These are phyloP conservation scores for Drosophila littoralis DNA, from an alignment of 1,140 invertebrate species.

Conservation along the genomic window DNA sequence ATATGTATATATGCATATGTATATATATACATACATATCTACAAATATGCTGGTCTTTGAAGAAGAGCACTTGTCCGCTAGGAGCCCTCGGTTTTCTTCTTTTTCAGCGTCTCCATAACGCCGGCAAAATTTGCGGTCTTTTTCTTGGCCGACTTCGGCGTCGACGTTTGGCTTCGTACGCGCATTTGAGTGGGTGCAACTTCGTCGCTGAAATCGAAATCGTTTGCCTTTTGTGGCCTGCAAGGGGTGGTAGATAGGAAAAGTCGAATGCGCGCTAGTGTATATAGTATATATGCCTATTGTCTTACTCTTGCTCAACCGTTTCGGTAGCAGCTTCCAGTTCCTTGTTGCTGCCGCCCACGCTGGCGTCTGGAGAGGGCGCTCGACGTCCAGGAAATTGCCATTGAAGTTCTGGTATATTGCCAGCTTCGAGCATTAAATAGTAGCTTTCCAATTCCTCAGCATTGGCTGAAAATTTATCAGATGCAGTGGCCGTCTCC, in stretches of 20 bases:
- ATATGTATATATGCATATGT: neutral
- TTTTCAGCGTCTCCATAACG: constrained; percentile 86
- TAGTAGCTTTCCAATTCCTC: constrained; percentile 85
- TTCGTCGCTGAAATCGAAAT: constrained; percentile 88
- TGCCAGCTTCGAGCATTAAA: constrained; percentile 80
- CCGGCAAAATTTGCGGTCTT: constrained; percentile 88
- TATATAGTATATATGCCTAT: neutral
- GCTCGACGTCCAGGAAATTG: constrained; percentile 86
- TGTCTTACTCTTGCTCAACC: constrained; percentile 67
- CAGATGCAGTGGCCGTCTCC: constrained; percentile 54
- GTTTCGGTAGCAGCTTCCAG: constrained; percentile 54
- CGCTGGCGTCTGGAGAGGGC: constrained; percentile 83
- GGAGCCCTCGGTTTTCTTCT: constrained; percentile 76
- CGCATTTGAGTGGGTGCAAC: constrained; percentile 85
- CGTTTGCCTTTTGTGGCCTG: constrained; percentile 85
- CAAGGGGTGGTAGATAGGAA: neutral
- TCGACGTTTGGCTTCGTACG: constrained; percentile 85
- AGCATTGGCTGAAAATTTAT: constrained; percentile 83
- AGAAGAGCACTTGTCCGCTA: constrained; percentile 30
- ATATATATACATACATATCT: constrained; percentile 1
- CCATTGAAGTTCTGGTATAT: constrained; percentile 86
- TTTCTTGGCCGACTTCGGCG: constrained; percentile 87
- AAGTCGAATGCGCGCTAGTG: neutral
- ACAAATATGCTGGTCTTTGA: neutral
- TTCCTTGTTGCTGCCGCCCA: constrained; percentile 54